These are phyloP conservation scores for Parasteatoda tepidariorum DNA, from an alignment of 1,140 invertebrate species.

Conservation along the genomic window DNA sequence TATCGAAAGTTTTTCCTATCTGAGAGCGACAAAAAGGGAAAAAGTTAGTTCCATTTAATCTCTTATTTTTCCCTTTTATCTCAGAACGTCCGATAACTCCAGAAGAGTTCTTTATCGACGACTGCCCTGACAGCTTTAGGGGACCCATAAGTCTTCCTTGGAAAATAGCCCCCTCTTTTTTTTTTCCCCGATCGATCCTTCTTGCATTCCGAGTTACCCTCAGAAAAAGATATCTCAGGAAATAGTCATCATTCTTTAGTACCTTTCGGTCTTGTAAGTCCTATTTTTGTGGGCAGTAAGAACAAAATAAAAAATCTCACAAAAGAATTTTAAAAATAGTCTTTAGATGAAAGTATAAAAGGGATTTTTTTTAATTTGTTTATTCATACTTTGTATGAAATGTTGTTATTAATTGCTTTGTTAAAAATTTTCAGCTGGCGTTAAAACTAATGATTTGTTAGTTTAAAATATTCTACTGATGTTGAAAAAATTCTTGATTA, in stretches of 20 bases:
- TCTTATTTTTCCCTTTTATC: conserved; percentile 39
- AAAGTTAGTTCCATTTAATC: conserved; percentile 47
- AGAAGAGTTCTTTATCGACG: conserved; percentile 40
- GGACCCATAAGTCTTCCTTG: conserved; percentile 40
- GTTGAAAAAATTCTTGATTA: too few species aligned
- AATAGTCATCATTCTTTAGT: background rate
- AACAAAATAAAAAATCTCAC: too few species aligned
- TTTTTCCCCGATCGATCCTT: conserved; percentile 34
- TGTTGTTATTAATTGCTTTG: background rate
- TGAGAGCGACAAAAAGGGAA: too few species aligned
- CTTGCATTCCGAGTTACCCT: background rate
- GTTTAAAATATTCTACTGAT: too few species aligned
- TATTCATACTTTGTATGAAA: background rate
- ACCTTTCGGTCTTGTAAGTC: background rate
- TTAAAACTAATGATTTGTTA: too few species aligned
- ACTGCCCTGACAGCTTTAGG: conserved; percentile 40
- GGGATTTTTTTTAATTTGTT: background rate
- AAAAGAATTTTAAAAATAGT: too few species aligned
- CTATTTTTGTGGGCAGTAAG: too few species aligned
- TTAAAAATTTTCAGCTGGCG: background rate
- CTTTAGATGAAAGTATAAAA: background rate
- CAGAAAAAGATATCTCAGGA: background rate
- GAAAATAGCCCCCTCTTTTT: conserved; percentile 40
- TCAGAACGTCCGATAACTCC: conserved; percentile 20
- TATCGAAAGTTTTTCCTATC: too few species aligned